Percentiles rank a stretch among this genome's conserved stretches.
phyloP scores from a whole-genome alignment of 2,113 vertebrate species.

The Campylomormyrus tamandua region DNA sequence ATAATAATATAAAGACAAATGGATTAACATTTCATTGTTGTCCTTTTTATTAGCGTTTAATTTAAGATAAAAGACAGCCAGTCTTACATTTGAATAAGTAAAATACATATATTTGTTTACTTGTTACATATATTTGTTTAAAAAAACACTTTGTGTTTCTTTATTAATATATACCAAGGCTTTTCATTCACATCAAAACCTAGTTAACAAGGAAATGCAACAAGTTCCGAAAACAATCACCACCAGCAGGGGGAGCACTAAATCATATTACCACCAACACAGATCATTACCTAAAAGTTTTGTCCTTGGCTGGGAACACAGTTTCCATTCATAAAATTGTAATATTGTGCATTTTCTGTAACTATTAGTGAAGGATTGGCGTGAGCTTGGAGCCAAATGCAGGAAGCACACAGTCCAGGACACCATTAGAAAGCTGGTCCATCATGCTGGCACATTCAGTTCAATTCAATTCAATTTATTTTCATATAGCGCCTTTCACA shows the following conservation, averaged over 20 bases:
- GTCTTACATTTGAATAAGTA: neutral
- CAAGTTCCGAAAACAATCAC: neutral
- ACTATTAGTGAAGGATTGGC: neutral
- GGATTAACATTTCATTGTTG: neutral
- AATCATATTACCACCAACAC: neutral
- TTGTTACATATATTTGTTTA: neutral
- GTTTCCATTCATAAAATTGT: neutral
- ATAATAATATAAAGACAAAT: neutral
- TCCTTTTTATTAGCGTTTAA: neutral
- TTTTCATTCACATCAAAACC: neutral
- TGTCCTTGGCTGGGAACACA: neutral
- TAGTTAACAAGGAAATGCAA: neutral
- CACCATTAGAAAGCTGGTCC: neutral
- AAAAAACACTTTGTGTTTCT: neutral
- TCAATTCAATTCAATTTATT: too few relatives aligned
- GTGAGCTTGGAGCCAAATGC: neutral
- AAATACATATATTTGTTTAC: too few relatives aligned
- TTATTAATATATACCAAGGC: neutral
- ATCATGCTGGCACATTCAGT: neutral
- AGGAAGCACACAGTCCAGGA: neutral
- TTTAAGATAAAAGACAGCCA: neutral
- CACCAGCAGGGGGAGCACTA: neutral
- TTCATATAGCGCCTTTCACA: too few relatives aligned
- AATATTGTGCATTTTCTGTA: neutral
- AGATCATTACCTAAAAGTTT: neutral